Percentiles rank a stretch among this genome's conserved stretches.
Evolutionary conservation across 2,797 vertebrate genomes (phyloP).

Genomic region (Acanthis flammea): DNA sequence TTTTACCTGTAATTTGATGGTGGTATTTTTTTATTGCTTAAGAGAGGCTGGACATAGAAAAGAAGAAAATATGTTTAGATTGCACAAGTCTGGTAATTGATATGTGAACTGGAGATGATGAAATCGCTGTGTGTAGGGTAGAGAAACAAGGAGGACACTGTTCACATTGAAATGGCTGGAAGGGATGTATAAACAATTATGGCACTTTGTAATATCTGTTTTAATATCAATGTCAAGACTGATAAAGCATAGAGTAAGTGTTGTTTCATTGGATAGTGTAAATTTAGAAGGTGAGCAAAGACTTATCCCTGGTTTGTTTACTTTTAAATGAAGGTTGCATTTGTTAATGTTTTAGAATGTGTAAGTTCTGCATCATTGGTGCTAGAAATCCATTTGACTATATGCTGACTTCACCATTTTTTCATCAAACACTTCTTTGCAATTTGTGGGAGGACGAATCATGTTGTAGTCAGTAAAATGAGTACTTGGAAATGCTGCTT

Average conservation of each 20-base stretch:
- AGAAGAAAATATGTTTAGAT: not conserved
- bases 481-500: not conserved
- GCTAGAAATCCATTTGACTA: not conserved
- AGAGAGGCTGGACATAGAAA: not conserved
- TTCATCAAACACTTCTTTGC: not conserved
- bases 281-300: not conserved
- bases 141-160: conserved; percentile 28
- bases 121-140: not conserved
- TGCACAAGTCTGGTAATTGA: conserved; percentile 2
- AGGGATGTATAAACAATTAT: conserved; percentile 31
- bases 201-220: conserved; percentile 8
- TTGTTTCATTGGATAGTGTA: not conserved
- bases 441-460: not conserved
- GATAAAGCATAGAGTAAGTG: conserved; percentile 19
- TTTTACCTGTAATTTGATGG: conserved; percentile 26
- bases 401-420: not conserved
- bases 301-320: not conserved
- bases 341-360: not conserved
- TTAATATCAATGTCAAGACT: conserved; percentile 13
- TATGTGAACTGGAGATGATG: conserved; percentile 25
- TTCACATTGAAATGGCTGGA: not conserved
- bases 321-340: not conserved
- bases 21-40: not conserved
- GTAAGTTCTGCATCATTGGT: not conserved
- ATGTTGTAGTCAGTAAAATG: not conserved